These are phyloP conservation scores for Chelon labrosus DNA, from an alignment of 2,797 vertebrate species.

Conservation along the genomic window DNA sequence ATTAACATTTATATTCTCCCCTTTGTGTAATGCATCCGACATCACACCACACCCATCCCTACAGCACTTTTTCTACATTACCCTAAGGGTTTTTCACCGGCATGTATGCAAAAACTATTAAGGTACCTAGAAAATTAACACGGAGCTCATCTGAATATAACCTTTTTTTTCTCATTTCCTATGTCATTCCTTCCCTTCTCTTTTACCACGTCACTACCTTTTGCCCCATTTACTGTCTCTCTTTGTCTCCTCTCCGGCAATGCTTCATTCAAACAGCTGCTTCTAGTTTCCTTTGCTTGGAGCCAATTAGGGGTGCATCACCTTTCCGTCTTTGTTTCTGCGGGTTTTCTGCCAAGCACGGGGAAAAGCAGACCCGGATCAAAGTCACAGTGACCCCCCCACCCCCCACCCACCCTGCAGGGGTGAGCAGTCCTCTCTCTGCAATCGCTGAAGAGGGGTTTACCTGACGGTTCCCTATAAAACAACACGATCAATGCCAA, in stretches of 20 bases:
- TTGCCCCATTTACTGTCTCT: not conserved
- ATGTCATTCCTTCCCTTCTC: conserved; percentile 9
- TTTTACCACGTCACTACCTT: not conserved
- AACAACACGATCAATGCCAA: conserved; percentile 73
- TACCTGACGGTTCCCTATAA: conserved; percentile 62
- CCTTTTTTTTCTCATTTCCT: conserved; percentile 37
- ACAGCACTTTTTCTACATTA: conserved; percentile 56
- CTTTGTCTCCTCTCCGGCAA: conserved; percentile 3
- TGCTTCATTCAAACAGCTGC: conserved; percentile 63
- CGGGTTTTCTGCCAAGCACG: conserved; percentile 59
- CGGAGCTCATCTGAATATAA: not conserved
- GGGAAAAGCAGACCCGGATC: conserved; percentile 65
- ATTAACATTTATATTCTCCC: conserved; percentile 47
- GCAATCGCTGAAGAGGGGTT: conserved; percentile 68
- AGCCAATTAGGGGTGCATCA: conserved; percentile 76
- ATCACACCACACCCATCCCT: conserved; percentile 5
- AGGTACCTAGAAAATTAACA: no score
- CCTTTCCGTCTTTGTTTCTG: conserved; percentile 67
- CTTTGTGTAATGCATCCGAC: conserved; percentile 32
- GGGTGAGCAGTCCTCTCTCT: conserved; percentile 51
- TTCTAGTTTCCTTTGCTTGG: conserved; percentile 66
- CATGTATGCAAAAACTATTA: not conserved
- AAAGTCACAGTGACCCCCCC: conserved; percentile 57
- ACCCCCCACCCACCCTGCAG: conserved; percentile 33
- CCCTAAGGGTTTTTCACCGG: conserved; percentile 36